Evolutionary conservation across 2,113 vertebrate genomes (phyloP), one percentile per base, ranked within the genome.

Genomic region (Salminus brasiliensis): DNA sequence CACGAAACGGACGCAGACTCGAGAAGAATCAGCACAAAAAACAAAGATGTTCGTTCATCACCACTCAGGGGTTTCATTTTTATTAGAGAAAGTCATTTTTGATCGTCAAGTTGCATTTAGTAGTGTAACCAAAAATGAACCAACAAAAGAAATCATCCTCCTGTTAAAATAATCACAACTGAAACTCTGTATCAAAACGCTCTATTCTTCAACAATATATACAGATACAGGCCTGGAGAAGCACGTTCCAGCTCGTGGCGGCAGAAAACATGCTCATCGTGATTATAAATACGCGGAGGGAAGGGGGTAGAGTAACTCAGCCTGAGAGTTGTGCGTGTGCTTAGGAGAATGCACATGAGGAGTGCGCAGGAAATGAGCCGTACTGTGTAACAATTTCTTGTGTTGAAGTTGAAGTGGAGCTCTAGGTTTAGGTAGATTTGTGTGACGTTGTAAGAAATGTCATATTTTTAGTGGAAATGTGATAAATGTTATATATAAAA

Each of bases 11-110:
- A 63, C 21, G 1, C 10, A 12, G 32, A 62, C 36, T 30, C 15
- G 8, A 59, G 32, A 59, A 23, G 15, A 15, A 13, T 27, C 59
- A 74, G 39, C 32, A 67, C 1, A 5, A 45, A 1, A 6, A 23
- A 21, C 34, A 60, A 1, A 4, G 16, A 12, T 12, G 11, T 41
- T 59, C 47, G 13, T 68, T 66, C 82, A 83, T 86, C 69, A 85
- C 59, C 85, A 66, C 78, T 3, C 87, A 60, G 21, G 34, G 57
- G 47, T 36, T 78, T 32, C 43, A 52, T 47, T 88, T 92, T 92
- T 91, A 93, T 91, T 92, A 88, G 85, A 87, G 80, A 90, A 91
- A 89, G 72, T 89, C 81, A 88, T 81, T 86, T 76, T 79, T 81
- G 66, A 83, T 71, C 69, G 21, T 63, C 47, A 75, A 75, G 65